Evolutionary conservation across 2,797 vertebrate species (phyloP), one percentile per base, ranked within the genome.

Genomic region (Miichthys miiuy): DNA sequence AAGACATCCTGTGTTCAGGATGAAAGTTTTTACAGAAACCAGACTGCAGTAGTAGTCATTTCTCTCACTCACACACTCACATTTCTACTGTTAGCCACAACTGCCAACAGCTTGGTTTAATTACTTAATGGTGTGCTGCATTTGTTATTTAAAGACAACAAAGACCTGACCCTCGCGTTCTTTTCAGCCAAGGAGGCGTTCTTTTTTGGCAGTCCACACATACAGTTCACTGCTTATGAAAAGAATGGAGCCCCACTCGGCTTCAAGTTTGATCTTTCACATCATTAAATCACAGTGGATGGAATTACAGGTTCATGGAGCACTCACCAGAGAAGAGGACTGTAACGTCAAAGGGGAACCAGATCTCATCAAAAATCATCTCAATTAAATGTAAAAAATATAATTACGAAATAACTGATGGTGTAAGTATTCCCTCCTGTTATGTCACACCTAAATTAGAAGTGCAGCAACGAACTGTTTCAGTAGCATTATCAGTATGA

Each of bases 251-350:
- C 8, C 38, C 23, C 7, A 5, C 16, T n/a, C 17, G 2, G 54
- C 21, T 48, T 42, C 20, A 44, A 38, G 21, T 47, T 48, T 48
- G 13, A 66, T 25, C 51, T 56, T 66, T 68, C 17, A 74, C 25
- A 73, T 55, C 61, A 80, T 9, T 44, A 42, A 84, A 67, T 66
- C 58, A 81, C 70, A 81, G 79, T 67, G 34, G 10, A 30, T 44
- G 23, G 3, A 52, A 23, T 38, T 23, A 55, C 5, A 0, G 13
- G 8, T n/a, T 52, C 46, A 17, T n/a, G 4, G 47, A 18, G 17
- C n/a, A 47, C 30, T 42, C 44, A 62, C 21, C 47, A 79, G 4
- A 74, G 42, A 73, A 38, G 0, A 13, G 2, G 17, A 44, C 18
- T 60, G 48, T 4, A 13, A 62, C 21, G 50, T 71, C 51, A 67